These are phyloP conservation scores for Harpalus rufipes DNA, from an alignment of 2,888 invertebrate genomes.

Conservation along the genomic window DNA sequence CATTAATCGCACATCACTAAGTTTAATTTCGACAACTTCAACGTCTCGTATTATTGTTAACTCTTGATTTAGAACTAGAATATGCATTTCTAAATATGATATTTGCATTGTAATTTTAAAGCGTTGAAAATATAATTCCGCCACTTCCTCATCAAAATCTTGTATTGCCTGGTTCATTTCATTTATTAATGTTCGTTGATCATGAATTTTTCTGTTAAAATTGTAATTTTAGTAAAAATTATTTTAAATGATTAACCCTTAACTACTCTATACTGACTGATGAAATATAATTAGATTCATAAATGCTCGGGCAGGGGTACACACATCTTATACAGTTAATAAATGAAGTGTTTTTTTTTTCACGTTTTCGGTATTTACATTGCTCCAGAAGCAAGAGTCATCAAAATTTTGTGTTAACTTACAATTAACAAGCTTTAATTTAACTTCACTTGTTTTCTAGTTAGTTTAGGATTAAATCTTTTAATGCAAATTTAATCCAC, in stretches of 20 bases:
- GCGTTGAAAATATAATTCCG: conserved; percentile 80
- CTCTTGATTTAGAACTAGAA: conserved; percentile 86
- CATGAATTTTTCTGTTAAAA: conserved; percentile 78
- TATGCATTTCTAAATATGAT: conserved; percentile 81
- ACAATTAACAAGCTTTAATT: too few species aligned
- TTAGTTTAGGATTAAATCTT: too few species aligned
- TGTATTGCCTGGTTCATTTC: conserved; percentile 81
- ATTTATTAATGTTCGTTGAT: conserved; percentile 83
- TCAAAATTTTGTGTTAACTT: too few species aligned
- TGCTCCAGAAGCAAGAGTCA: too few species aligned
- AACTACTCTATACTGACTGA: too few species aligned
- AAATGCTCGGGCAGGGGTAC: too few species aligned
- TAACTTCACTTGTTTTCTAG: too few species aligned
- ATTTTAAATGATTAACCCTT: neutral
- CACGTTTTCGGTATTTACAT: too few species aligned
- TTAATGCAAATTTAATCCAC: too few species aligned
- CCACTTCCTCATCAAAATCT: conserved; percentile 83
- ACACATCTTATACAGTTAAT: too few species aligned
- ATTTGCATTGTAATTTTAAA: conserved; percentile 81
- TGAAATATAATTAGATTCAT: too few species aligned
- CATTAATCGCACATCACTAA: conserved; percentile 72
- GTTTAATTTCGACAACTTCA: conserved; percentile 84
- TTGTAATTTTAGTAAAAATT: neutral
- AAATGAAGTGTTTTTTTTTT: too few species aligned
- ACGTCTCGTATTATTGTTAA: conserved; percentile 86